Percentiles rank a stretch among this genome's conserved stretches.
Evolutionary conservation across 1,140 invertebrate genomes (phyloP).

Genomic region (Goniozus legneri): DNA sequence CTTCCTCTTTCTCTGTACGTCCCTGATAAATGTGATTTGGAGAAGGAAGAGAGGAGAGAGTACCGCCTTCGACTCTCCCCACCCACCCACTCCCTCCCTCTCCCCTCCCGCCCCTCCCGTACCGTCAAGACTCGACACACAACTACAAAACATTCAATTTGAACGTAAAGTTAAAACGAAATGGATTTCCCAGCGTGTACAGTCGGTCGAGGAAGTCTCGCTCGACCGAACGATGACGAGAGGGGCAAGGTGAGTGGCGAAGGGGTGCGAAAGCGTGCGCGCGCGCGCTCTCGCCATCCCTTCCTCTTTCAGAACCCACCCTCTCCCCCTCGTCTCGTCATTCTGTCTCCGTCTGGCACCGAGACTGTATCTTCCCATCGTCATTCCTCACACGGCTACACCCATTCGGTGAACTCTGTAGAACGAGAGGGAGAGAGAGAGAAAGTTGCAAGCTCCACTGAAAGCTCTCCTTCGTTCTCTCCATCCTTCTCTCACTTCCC

Average conservation of each 20-base stretch:
- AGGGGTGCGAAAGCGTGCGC: too few species aligned
- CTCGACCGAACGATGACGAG: background rate
- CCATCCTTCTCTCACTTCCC: background rate
- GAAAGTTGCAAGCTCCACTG: slow-evolving; percentile 4
- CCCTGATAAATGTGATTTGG: slow-evolving; percentile 49
- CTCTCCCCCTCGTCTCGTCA: slow-evolving; percentile 5
- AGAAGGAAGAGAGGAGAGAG: slow-evolving; percentile 23
- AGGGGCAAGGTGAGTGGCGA: background rate
- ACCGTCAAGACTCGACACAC: slow-evolving; percentile 22
- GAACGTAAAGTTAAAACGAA: slow-evolving; percentile 47
- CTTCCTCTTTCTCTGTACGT: slow-evolving; percentile 10
- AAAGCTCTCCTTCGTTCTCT: background rate
- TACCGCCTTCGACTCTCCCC: slow-evolving; percentile 12
- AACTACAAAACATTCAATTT: slow-evolving; percentile 52
- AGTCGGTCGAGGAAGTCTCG: slow-evolving; percentile 22
- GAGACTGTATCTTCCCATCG: too few species aligned
- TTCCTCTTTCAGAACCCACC: slow-evolving; percentile 5
- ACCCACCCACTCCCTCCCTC: slow-evolving; percentile 8
- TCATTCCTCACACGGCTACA: too few species aligned
- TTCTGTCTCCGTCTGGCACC: background rate
- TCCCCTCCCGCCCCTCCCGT: slow-evolving; percentile 4
- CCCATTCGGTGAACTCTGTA: too few species aligned
- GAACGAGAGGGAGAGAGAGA: slow-evolving; percentile 6
- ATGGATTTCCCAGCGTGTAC: slow-evolving; percentile 46
- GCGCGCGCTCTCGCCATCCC: too few species aligned